phyloP scores from a whole-genome alignment of 2,113 vertebrate species.

The Eolophus roseicapilla region DNA sequence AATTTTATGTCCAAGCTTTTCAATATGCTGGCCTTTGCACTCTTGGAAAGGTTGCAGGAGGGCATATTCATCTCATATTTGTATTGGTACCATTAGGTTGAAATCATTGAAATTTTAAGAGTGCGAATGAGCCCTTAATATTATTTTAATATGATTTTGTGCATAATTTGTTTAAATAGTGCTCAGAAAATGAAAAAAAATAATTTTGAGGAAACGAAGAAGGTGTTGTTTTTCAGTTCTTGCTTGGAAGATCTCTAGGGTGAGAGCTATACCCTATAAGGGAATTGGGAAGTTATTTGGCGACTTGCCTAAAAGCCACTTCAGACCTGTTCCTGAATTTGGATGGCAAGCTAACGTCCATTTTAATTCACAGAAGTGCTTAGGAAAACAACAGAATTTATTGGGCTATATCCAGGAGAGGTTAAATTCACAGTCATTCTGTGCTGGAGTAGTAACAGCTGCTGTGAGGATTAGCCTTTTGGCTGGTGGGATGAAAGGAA shows the following conservation, averaged over 20 bases:
- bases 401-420: slow-evolving; percentile 43
- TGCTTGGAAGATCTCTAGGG: slow-evolving; percentile 27
- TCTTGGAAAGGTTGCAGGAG: background rate
- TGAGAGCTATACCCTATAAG: slow-evolving; percentile 66
- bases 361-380: slow-evolving; percentile 69
- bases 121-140: background rate
- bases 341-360: slow-evolving; percentile 58
- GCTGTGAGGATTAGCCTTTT: slow-evolving; percentile 68
- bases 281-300: slow-evolving; percentile 71
- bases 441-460: slow-evolving; percentile 69
- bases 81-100: background rate
- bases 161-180: slow-evolving; percentile 13
- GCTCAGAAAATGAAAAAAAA: slow-evolving; percentile 25
- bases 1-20: background rate
- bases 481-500: slow-evolving; percentile 46
- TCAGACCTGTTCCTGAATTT: slow-evolving; percentile 56
- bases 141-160: slow-evolving; percentile 10
- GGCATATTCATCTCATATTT: background rate
- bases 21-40: background rate
- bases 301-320: slow-evolving; percentile 66
- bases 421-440: slow-evolving; percentile 67
- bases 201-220: slow-evolving; percentile 34
- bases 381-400: slow-evolving; percentile 56
- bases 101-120: background rate
- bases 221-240: slow-evolving; percentile 17